These are phyloP conservation scores for Sialis fuliginosa DNA, from an alignment of 2,888 invertebrate genomes.

Conservation along the genomic window DNA sequence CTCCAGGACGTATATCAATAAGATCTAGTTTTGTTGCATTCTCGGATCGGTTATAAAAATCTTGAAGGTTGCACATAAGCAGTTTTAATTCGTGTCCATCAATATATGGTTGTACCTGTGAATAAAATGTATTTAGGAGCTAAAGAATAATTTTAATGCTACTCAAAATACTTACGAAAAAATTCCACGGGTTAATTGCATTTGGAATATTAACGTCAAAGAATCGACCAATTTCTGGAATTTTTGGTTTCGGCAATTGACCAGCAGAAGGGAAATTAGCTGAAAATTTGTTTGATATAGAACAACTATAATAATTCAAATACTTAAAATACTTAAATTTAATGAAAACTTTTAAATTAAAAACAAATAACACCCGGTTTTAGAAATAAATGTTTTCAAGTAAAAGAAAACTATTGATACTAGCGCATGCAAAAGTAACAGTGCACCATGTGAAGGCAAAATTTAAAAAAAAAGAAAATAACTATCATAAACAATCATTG, in stretches of 20 bases:
- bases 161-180: constrained; percentile 31
- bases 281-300: neutral
- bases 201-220: constrained; percentile 57
- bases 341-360: too few relatives aligned
- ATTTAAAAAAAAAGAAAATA: too few relatives aligned
- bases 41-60: constrained; percentile 33
- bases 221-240: constrained; percentile 31
- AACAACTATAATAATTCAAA: too few relatives aligned
- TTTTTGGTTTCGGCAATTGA: constrained; percentile 22
- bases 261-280: constrained; percentile 20
- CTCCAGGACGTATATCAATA: constrained; percentile 29
- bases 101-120: constrained; percentile 32
- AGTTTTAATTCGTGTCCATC: constrained; percentile 27
- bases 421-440: too few relatives aligned
- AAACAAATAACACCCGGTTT: too few relatives aligned
- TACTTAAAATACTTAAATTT: too few relatives aligned
- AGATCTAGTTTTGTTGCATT: constrained; percentile 26
- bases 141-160: too few relatives aligned
- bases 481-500: too few relatives aligned
- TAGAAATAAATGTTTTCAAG: too few relatives aligned
- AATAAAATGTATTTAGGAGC: neutral
- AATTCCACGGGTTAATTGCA: constrained; percentile 61
- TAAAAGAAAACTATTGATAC: too few relatives aligned
- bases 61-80: constrained; percentile 50
- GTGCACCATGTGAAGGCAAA: too few relatives aligned